phyloP scores from a whole-genome alignment of 2,888 invertebrate species.

The Sepioteuthis lessoniana region DNA sequence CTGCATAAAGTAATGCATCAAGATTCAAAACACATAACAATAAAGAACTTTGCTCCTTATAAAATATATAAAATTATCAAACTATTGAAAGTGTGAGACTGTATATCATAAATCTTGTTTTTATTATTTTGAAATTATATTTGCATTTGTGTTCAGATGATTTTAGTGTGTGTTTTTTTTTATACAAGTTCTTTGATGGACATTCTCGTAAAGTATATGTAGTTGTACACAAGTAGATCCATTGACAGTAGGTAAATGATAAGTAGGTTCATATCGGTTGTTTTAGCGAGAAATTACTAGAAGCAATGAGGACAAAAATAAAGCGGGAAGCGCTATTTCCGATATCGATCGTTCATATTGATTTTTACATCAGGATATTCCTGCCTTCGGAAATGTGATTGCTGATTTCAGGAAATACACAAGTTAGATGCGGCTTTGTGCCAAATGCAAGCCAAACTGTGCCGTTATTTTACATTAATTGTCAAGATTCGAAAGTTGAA shows the following conservation, averaged over 20 bases:
- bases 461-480: not conserved
- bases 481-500: not conserved
- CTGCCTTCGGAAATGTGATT: not conserved
- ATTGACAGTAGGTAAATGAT: not conserved
- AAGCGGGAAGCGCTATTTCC: constrained; percentile 17
- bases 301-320: not conserved
- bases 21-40: too few species aligned
- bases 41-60: too few species aligned
- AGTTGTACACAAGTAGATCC: not conserved
- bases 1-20: too few species aligned
- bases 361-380: not conserved
- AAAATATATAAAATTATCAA: too few species aligned
- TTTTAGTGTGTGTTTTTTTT: too few species aligned
- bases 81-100: too few species aligned
- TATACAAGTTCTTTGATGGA: too few species aligned
- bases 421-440: not conserved
- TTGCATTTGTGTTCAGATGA: too few species aligned
- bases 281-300: not conserved
- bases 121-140: too few species aligned
- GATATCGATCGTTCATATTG: constrained; percentile 7
- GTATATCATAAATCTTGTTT: too few species aligned
- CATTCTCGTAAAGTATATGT: too few species aligned
- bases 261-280: not conserved
- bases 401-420: not conserved
- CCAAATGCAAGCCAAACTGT: not conserved